Conservation (phyloP, 2,797 vertebrate species). For the Eutrigla gurnardus region DNA sequence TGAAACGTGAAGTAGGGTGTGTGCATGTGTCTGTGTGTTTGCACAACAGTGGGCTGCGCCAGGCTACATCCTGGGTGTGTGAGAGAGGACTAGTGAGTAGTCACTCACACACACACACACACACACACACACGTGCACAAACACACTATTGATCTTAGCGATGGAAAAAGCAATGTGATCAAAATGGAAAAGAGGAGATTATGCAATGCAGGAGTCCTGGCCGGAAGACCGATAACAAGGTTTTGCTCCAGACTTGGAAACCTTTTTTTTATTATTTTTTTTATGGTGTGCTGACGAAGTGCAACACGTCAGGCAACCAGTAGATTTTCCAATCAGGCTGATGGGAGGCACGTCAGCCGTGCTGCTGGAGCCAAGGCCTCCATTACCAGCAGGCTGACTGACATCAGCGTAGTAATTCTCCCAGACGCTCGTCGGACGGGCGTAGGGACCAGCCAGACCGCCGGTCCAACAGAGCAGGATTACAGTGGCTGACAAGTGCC, state of each 20-base stretch:
- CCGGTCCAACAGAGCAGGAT: slow-evolving; percentile 34
- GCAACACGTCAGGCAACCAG: slow-evolving; percentile 39
- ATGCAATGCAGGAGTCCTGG: slow-evolving; percentile 28
- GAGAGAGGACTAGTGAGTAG: slow-evolving; percentile 26
- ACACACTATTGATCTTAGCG: slow-evolving; percentile 44
- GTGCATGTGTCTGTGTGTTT: slow-evolving; percentile 42
- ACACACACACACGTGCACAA: not conserved
- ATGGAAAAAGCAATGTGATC: slow-evolving; percentile 48
- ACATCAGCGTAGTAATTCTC: slow-evolving; percentile 63
- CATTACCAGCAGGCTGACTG: slow-evolving; percentile 57
- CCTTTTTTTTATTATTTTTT: not conserved
- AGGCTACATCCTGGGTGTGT: slow-evolving; percentile 41
- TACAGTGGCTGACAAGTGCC: slow-evolving; percentile 6
- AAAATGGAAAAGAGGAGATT: slow-evolving; percentile 32
- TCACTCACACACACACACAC: not conserved
- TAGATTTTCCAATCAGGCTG: slow-evolving; percentile 76
- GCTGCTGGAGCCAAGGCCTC: slow-evolving; percentile 62
- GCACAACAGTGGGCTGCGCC: slow-evolving; percentile 23
- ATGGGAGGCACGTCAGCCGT: slow-evolving; percentile 66
- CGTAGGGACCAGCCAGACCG: slow-evolving; percentile 41
- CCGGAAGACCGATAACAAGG: slow-evolving; percentile 16
- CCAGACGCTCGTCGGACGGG: slow-evolving; percentile 38
- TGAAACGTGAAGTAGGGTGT: slow-evolving; percentile 17
- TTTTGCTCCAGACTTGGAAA: slow-evolving; percentile 26
- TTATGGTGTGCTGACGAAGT: slow-evolving; percentile 56